Evolutionary conservation across 2,113 vertebrate species (phyloP).

Genomic region (Toxotes jaculatrix): DNA sequence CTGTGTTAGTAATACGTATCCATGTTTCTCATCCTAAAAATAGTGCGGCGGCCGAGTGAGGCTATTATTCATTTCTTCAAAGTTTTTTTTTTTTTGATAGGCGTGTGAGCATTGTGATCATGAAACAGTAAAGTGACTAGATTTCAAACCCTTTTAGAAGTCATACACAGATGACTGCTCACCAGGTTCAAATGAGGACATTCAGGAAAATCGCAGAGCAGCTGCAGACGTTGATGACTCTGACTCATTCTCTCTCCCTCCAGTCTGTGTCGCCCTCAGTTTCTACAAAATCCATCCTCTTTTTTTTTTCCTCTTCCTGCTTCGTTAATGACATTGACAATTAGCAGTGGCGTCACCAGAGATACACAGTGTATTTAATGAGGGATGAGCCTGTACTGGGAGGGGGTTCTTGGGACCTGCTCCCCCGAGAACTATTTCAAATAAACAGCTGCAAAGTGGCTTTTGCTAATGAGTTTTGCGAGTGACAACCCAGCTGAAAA

Average conservation of each 20-base stretch:
- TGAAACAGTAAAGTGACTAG: constrained; percentile 24
- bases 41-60: constrained; percentile 34
- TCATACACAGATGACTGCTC: constrained; percentile 35
- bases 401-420: background rate
- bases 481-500: background rate
- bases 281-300: constrained; percentile 35
- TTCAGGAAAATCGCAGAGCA: constrained; percentile 50
- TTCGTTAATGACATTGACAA: constrained; percentile 46
- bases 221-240: constrained; percentile 55
- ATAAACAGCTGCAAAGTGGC: constrained; percentile 48
- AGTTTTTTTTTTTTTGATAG: constrained; percentile 41
- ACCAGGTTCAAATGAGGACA: constrained; percentile 51
- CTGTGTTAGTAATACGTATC: constrained; percentile 57
- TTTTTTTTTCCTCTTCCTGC: constrained; percentile 36
- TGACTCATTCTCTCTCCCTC: constrained; percentile 44
- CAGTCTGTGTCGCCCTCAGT: constrained; percentile 23
- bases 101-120: constrained; percentile 35
- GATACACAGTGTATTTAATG: constrained; percentile 42
- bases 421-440: constrained; percentile 22
- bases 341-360: constrained; percentile 40
- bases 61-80: constrained; percentile 49
- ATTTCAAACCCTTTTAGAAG: constrained; percentile 49
- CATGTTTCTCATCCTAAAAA: constrained; percentile 61
- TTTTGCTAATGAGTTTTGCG: constrained; percentile 20
- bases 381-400: constrained; percentile 22